Base-by-base conservation (phyloP, 2,888 invertebrate genomes). In the Diarsia rubi region DNA sequence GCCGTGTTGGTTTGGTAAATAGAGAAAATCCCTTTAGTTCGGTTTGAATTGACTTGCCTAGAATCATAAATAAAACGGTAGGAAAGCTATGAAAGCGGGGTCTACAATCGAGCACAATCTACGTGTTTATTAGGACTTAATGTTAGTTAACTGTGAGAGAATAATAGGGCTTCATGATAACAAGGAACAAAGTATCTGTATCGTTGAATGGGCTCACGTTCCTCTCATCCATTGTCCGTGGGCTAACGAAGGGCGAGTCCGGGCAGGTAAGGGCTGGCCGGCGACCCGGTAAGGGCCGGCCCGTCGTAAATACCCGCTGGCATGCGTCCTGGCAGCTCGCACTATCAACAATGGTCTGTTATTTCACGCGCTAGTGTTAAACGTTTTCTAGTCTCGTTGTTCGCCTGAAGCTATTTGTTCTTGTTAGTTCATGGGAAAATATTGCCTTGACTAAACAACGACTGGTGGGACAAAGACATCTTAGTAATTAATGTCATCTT, bases 261-360 rank as follows among this genome's bases (percentile, higher is more conserved):
- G 77, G 68, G 91, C 94, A 94, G 95, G 94, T 94, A 93, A 87
- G 88, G 88, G 86, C 86, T 91, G 89, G 89, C 90, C 91, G 83
- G 67, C 69, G 37, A 68, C 70, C 71, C 73, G 27, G 57, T 57
- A 57, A 57, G 57, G 57, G 16, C 57, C 24, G 65, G 52, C 75
- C 90, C 87, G 86, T 88, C 88, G 88, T 92, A 91, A 91, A 92
- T 90, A 86, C 86, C 87, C 87, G 79, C 84, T 82, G 86, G 86
- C 87, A 73, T 86, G 86, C 85, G 84, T 88, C 85, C 81, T 86
- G 84, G 83, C 81, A 83, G 84, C 86, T 82, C 83, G 75, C 85
- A 82, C 82, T 79, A 88, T 84, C 88, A 83, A 91, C 91, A 92
- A 92, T 90, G 85, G 79, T 73, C 74, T 86, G 87, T 88, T 90